phyloP scores from a whole-genome alignment of 2,113 vertebrate genomes.

The Zosterops japonicus region DNA sequence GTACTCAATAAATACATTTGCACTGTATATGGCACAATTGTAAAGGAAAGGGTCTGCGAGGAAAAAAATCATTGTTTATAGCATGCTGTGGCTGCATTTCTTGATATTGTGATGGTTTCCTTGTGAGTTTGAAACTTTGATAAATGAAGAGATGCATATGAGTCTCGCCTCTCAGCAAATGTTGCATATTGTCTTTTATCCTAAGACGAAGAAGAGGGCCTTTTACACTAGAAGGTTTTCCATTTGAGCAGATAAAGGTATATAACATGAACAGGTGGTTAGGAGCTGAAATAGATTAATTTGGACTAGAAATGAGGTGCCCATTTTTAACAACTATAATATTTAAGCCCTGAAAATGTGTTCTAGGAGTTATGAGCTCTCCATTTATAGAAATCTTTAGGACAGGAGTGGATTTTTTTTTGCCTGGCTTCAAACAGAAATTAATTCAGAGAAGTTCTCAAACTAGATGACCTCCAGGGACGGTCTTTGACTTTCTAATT shows the following conservation, averaged over 20 bases:
- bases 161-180: neutral
- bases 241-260: neutral
- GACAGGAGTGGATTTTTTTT: neutral
- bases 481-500: neutral
- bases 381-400: slow-evolving; percentile 29
- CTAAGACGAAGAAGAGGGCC: neutral
- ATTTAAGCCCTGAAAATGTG: slow-evolving; percentile 3
- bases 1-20: neutral
- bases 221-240: neutral
- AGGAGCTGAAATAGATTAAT: neutral
- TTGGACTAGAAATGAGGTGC: neutral
- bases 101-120: neutral
- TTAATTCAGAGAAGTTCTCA: slow-evolving; percentile 5
- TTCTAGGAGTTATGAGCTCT: neutral
- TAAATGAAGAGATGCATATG: neutral
- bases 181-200: neutral
- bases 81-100: neutral
- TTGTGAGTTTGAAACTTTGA: neutral
- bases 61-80: neutral
- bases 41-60: neutral
- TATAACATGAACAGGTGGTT: neutral
- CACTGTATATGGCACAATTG: neutral
- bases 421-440: neutral
- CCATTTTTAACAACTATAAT: neutral
- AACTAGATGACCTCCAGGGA: neutral